phyloP scores from a whole-genome alignment of 2,888 invertebrate genomes.

The Mechanitis mazaeus region DNA sequence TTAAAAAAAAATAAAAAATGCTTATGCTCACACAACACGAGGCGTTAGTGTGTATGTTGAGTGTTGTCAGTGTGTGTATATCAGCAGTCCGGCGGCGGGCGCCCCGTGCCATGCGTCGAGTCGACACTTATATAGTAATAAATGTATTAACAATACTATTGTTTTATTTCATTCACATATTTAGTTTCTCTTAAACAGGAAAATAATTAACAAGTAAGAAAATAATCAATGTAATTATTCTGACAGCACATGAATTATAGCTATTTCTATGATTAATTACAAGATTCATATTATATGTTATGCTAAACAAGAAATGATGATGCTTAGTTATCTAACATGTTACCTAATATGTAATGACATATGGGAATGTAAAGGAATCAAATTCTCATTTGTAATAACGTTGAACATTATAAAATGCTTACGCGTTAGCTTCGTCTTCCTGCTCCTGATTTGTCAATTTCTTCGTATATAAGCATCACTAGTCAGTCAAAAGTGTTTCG shows the following conservation, averaged over 20 bases:
- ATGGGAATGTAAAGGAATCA: constrained; percentile 7
- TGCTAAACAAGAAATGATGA: too few relatives aligned
- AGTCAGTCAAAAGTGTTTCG: neutral
- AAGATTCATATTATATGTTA: too few relatives aligned
- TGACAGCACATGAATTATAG: too few relatives aligned
- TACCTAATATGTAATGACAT: neutral
- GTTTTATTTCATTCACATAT: constrained; percentile 22
- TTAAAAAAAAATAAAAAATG: too few relatives aligned
- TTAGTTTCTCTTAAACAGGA: too few relatives aligned
- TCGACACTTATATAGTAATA: constrained; percentile 43
- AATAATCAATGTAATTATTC: too few relatives aligned
- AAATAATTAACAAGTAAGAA: too few relatives aligned
- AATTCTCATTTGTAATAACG: constrained; percentile 10
- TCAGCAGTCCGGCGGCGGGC: constrained; percentile 8
- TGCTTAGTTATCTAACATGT: too few relatives aligned
- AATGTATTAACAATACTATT: constrained; percentile 40
- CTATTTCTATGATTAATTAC: too few relatives aligned
- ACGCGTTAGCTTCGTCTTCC: constrained; percentile 4
- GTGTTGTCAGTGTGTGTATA: too few relatives aligned
- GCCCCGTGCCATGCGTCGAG: constrained; percentile 8
- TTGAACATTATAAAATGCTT: constrained; percentile 13
- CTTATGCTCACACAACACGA: too few relatives aligned
- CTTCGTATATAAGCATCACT: neutral
- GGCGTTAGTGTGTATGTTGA: too few relatives aligned
- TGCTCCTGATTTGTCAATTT: neutral